phyloP scores from a whole-genome alignment of 2,797 vertebrate genomes.

The Dicrostonyx torquatus region DNA sequence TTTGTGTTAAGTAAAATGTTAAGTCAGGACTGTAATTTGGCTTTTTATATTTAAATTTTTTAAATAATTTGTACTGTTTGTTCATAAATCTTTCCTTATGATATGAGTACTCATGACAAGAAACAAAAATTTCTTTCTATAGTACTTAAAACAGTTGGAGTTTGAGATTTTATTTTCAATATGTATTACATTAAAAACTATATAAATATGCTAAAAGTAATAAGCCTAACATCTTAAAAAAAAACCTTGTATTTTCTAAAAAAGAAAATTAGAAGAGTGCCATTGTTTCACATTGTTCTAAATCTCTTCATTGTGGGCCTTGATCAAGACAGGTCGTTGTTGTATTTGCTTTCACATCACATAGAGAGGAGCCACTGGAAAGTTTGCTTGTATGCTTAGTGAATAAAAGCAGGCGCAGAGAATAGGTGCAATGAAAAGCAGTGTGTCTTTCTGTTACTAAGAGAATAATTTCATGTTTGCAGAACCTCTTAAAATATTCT shows the following conservation, averaged over 20 bases:
- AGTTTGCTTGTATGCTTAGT: neutral
- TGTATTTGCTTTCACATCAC: neutral
- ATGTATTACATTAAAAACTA: slow-evolving; percentile 28
- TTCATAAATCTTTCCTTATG: neutral
- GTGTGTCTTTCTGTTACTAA: neutral
- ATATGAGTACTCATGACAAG: slow-evolving; percentile 27
- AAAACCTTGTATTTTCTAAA: slow-evolving; percentile 20
- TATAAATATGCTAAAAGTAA: slow-evolving; percentile 10
- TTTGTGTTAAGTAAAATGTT: slow-evolving; percentile 19
- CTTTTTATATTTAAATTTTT: slow-evolving; percentile 43
- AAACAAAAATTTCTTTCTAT: slow-evolving; percentile 33
- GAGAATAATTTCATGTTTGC: slow-evolving; percentile 2
- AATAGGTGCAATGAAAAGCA: neutral
- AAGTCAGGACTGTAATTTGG: neutral
- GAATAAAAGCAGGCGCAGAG: neutral
- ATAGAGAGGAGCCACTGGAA: neutral
- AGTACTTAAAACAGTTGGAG: slow-evolving; percentile 10
- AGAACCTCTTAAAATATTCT: slow-evolving; percentile 16
- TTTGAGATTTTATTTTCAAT: slow-evolving; percentile 18
- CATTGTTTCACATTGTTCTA: neutral
- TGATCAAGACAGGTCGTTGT: neutral
- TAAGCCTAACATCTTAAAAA: slow-evolving; percentile 17
- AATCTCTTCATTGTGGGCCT: neutral
- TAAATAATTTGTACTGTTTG: slow-evolving; percentile 12
- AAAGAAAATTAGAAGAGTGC: neutral